phyloP scores from a whole-genome alignment of 2,888 invertebrate species.

The Prenolepis imparis region DNA sequence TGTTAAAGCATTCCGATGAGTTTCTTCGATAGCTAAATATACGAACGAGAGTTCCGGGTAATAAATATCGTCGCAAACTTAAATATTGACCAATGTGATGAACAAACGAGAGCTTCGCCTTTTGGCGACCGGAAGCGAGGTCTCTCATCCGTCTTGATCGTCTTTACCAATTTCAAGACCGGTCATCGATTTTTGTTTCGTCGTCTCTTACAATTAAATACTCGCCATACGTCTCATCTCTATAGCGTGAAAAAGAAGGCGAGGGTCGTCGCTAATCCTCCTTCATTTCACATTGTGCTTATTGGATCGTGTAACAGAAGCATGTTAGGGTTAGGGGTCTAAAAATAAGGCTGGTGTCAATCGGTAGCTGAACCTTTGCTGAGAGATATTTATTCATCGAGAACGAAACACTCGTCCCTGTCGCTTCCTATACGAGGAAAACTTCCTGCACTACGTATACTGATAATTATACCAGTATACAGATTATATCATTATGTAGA shows the following conservation, averaged over 20 bases:
- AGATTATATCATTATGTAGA: neutral
- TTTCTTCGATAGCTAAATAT: neutral
- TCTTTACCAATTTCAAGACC: constrained; percentile 22
- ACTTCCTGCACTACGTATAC: constrained; percentile 17
- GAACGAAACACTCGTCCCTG: neutral
- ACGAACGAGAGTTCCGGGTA: neutral
- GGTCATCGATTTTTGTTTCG: constrained; percentile 39
- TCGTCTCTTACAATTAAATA: constrained; percentile 36
- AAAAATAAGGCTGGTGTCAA: constrained; percentile 60
- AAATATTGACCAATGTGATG: constrained; percentile 20
- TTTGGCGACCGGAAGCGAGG: neutral
- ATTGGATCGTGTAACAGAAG: constrained; percentile 64
- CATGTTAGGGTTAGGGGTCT: constrained; percentile 45
- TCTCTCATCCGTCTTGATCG: neutral
- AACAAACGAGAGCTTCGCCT: constrained; percentile 15
- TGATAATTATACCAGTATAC: neutral
- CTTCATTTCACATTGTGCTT: constrained; percentile 59
- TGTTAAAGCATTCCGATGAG: constrained; percentile 2
- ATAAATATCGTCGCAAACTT: constrained; percentile 20
- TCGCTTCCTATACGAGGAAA: constrained; percentile 18
- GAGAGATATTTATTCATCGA: constrained; percentile 33
- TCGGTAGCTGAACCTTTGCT: constrained; percentile 34
- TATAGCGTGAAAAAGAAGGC: constrained; percentile 34
- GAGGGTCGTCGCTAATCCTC: constrained; percentile 55
- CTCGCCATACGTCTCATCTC: neutral